phyloP scores from a whole-genome alignment of 2,797 vertebrate genomes.

The Miichthys miiuy region DNA sequence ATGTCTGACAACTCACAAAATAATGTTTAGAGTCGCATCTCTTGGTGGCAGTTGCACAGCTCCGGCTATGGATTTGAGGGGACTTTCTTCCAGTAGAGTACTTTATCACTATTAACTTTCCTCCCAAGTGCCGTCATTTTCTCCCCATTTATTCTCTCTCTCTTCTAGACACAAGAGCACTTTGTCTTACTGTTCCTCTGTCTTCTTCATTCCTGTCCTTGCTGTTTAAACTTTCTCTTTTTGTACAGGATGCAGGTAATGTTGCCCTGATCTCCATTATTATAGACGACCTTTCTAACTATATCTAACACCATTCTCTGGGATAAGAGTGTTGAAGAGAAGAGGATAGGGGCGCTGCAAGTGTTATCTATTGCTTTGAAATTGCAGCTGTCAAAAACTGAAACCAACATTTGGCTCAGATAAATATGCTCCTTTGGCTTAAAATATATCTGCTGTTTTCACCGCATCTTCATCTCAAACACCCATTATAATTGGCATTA shows the following conservation, averaged over 20 bases:
- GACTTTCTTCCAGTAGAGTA: slow-evolving; percentile 46
- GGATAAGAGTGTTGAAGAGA: slow-evolving; percentile 13
- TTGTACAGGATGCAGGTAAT: slow-evolving; percentile 28
- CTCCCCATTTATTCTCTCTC: slow-evolving; percentile 35
- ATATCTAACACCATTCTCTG: slow-evolving; percentile 34
- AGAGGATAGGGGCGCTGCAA: neutral
- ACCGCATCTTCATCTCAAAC: slow-evolving; percentile 53
- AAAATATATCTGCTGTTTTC: slow-evolving; percentile 50
- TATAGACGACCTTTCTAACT: slow-evolving; percentile 21
- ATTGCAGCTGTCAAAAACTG: slow-evolving; percentile 53
- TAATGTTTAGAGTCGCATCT: slow-evolving; percentile 42
- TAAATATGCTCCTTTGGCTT: slow-evolving; percentile 43
- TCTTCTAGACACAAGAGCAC: slow-evolving; percentile 24
- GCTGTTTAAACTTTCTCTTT: slow-evolving; percentile 37
- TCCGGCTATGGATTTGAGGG: slow-evolving; percentile 39
- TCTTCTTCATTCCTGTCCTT: neutral
- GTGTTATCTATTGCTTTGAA: slow-evolving; percentile 45
- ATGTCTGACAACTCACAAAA: slow-evolving; percentile 41
- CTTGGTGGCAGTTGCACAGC: slow-evolving; percentile 33
- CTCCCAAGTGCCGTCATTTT: slow-evolving; percentile 55
- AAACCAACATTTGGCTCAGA: slow-evolving; percentile 54
- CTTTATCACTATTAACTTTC: slow-evolving; percentile 63
- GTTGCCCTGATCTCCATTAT: slow-evolving; percentile 34
- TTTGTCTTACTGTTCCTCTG: slow-evolving; percentile 21
- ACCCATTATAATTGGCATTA: slow-evolving; percentile 64